These are phyloP conservation scores for Drosophila histrio DNA, from an alignment of 2,888 invertebrate species.

Conservation along the genomic window DNA sequence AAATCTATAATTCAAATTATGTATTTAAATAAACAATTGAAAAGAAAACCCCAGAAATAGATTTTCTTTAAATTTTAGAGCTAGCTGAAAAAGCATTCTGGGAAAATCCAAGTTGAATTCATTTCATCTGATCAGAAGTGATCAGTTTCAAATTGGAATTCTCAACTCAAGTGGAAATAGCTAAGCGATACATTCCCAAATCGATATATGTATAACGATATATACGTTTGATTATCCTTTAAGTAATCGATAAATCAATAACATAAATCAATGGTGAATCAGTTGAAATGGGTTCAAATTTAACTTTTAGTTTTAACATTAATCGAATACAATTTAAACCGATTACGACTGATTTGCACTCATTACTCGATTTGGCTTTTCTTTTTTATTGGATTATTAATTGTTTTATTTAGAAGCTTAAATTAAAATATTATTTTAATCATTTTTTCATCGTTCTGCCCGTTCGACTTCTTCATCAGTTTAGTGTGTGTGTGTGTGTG, in stretches of 20 bases:
- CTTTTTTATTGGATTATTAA: constrained; percentile 74
- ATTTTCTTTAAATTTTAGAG: background rate
- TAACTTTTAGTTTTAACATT: background rate
- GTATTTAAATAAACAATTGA: constrained; percentile 78
- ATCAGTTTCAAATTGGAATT: background rate
- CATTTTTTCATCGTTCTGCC: constrained; percentile 62
- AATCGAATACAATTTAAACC: constrained; percentile 11
- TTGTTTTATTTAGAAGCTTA: constrained; percentile 81
- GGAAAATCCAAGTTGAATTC: background rate
- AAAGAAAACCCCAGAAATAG: constrained; percentile 17
- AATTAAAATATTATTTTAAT: constrained; percentile 80
- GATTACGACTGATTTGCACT: constrained; percentile 25
- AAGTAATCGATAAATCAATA: background rate
- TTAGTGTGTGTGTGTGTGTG: constrained; percentile 58
- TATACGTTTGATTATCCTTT: no score
- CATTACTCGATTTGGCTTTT: constrained; percentile 31
- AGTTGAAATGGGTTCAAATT: constrained; percentile 30
- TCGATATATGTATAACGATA: no score
- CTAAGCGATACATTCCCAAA: no score
- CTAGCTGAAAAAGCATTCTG: background rate
- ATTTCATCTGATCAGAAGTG: background rate
- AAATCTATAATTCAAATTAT: constrained; percentile 74
- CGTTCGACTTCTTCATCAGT: constrained; percentile 60
- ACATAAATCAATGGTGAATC: constrained; percentile 2
- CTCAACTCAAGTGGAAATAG: no score